Base-by-base conservation (phyloP, 2,888 invertebrate genomes). In the Elysia crispata region DNA sequence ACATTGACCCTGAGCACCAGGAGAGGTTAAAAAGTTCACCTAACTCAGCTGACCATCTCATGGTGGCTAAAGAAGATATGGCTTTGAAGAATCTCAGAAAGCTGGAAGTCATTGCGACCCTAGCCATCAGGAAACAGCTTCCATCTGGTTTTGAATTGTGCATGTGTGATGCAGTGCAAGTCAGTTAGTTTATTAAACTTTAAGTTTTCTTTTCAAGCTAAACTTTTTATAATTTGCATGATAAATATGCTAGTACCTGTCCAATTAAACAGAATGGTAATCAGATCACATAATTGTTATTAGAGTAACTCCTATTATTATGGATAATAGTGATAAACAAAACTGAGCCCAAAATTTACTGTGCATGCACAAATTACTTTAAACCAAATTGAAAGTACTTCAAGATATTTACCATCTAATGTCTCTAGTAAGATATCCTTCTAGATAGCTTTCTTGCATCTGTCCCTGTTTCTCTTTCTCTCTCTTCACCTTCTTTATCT, bases 91-190 rank as follows among this genome's bases (percentile, higher is more conserved):
- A 85, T 57, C 84, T 90, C 76, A 86, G 85, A 73, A 87, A 87
- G 54, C 78, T 90, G 25, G 90, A 90, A 80, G 83, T 90, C 54
- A 85, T 88, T 57, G 85, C 86, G 50, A 87, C 86, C 15, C 80
- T 89, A 57, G 82, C 86, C 18, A 76, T 86, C 49, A 83, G 87
- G 50, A 87, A 87, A 76, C 86, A 86, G 66, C 86, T 90, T 8
- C 89, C 89, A 3, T 78, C 83, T n/a, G 89, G 88, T 1, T 89
- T 89, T 84, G 89, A 89, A 81, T 81, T 90, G 33, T 88, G 88
- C 79, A 86, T 88, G 87, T 87, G 88, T 83, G 87, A 88, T 77
- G 86, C 86, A 25, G 86, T 88, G 25, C 86, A 81, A 70, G 80
- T 80, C 60, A 70, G 60, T 60, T 23, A 8, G 23, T 18, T 23